Percentiles rank a stretch among this genome's conserved stretches.
Evolutionary conservation across 2,797 vertebrate genomes (phyloP).

Genomic region (Anableps anableps): DNA sequence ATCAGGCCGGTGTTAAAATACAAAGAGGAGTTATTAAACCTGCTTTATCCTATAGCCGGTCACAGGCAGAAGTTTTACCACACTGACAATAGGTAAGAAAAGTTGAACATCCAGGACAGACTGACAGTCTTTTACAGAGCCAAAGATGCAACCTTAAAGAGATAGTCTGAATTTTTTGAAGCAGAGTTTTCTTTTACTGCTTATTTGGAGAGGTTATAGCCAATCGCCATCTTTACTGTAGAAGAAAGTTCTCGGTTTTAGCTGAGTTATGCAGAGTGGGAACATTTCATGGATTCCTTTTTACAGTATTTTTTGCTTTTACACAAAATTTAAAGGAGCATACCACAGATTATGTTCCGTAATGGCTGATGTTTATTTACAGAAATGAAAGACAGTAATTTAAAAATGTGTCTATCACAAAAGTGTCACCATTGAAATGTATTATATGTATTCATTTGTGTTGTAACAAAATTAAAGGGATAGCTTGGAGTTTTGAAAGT

Average conservation of each 20-base stretch:
- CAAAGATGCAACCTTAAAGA: neutral
- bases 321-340: too few relatives aligned
- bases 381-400: neutral
- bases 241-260: too few relatives aligned
- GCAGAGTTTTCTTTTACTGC: too few relatives aligned
- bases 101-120: neutral
- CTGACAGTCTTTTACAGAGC: neutral
- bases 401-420: neutral
- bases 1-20: slow-evolving; percentile 13
- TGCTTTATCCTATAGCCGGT: neutral
- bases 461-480: neutral
- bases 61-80: neutral
- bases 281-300: too few relatives aligned
- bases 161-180: too few relatives aligned
- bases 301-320: too few relatives aligned
- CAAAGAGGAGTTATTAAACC: slow-evolving; percentile 5
- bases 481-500: neutral
- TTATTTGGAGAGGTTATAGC: too few relatives aligned
- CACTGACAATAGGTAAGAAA: neutral
- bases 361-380: too few relatives aligned
- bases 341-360: too few relatives aligned
- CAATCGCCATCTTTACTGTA: too few relatives aligned
- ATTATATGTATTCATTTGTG: neutral
- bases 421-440: neutral
- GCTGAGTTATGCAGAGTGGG: too few relatives aligned